Base-by-base conservation (phyloP, 1,140 invertebrate genomes). In the Drosophila chauvacae region DNA sequence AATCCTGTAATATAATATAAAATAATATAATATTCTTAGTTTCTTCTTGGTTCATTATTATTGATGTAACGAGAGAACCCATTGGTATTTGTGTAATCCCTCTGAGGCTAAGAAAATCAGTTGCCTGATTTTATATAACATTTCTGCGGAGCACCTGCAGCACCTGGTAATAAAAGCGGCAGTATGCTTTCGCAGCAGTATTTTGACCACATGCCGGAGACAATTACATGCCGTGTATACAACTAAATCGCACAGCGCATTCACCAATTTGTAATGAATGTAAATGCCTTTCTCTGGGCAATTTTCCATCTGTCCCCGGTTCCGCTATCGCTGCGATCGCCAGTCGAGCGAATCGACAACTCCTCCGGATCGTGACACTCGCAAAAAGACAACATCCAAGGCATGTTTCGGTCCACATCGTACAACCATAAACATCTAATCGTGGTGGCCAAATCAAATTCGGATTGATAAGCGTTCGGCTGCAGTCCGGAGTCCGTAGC, bases 371-470 rank as follows among this genome's bases (percentile, higher is more conserved):
- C 70, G 70, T 72, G 70, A 73, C 66, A 72, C 30, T 72, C 70
- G 45, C 35, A 35, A 60, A 37, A 42, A 66, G 39, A 70, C 66
- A 70, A 70, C 39, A 47, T 68, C 48, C 39, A 55, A 60, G 37
- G 45, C 69, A 42, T 71, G 45, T 72, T 72, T 30, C 30, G 37
- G 37, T 45, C 53, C 14, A 65, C 51, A 57, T 75, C 61, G 60
- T 26, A 76, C 71, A 66, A 56, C 47, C 53, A 58, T 53, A 77
- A 68, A 51, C 56, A 77, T 77, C 74, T 60, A 77, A 77, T 77
- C 74, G 57, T 30, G 50, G 51, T 2, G 42, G 28, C 51, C 56
- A 28, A 68, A 74, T 74, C 69, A 74, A 68, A 76, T 51, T 51
- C 51, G 48, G 70, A 76, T 76, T 76, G 71, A 76, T 75, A 75